Evolutionary conservation across 2,113 vertebrate genomes (phyloP).

Genomic region (Coregonus clupeaformis): DNA sequence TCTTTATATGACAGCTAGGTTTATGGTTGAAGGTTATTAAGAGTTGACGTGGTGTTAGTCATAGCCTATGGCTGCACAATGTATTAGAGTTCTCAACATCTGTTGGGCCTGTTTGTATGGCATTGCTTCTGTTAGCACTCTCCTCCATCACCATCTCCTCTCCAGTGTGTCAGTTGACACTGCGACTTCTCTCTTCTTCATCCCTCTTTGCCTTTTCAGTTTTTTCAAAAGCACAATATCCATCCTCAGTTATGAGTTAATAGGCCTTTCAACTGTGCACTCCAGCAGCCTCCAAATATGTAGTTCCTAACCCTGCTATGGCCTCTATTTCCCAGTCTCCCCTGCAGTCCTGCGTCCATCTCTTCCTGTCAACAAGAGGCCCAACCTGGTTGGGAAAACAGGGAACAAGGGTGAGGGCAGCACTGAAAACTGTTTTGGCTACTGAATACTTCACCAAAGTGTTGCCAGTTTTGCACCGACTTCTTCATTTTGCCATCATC

Average conservation of each 20-base stretch:
- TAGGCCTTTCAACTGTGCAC: slow-evolving; percentile 15
- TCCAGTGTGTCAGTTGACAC: not conserved
- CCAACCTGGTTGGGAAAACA: slow-evolving; percentile 64
- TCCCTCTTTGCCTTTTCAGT: slow-evolving; percentile 7
- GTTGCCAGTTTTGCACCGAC: not conserved
- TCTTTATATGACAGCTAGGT: slow-evolving; percentile 13
- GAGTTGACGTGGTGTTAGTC: slow-evolving; percentile 35
- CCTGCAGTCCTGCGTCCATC: slow-evolving; percentile 36
- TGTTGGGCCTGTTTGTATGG: slow-evolving; percentile 44
- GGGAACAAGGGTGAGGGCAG: slow-evolving; percentile 62
- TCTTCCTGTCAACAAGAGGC: slow-evolving; percentile 51
- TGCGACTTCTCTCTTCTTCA: slow-evolving; percentile 12
- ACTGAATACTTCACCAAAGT: slow-evolving; percentile 10
- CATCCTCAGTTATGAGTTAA: slow-evolving; percentile 37
- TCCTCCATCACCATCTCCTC: not conserved
- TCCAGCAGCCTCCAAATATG: slow-evolving; percentile 10
- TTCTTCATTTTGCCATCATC: not conserved
- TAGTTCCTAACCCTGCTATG: slow-evolving; percentile 36
- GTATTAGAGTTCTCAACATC: slow-evolving; percentile 22
- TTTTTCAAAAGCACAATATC: slow-evolving; percentile 12
- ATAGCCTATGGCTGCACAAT: slow-evolving; percentile 18
- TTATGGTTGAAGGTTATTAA: slow-evolving; percentile 22
- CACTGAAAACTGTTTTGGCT: slow-evolving; percentile 8
- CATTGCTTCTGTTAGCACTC: slow-evolving; percentile 43
- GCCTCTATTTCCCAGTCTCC: slow-evolving; percentile 50